Evolutionary conservation across 2,888 invertebrate species (phyloP), one percentile per base, ranked within the genome.

Genomic region (Aspidapion aeneum): DNA sequence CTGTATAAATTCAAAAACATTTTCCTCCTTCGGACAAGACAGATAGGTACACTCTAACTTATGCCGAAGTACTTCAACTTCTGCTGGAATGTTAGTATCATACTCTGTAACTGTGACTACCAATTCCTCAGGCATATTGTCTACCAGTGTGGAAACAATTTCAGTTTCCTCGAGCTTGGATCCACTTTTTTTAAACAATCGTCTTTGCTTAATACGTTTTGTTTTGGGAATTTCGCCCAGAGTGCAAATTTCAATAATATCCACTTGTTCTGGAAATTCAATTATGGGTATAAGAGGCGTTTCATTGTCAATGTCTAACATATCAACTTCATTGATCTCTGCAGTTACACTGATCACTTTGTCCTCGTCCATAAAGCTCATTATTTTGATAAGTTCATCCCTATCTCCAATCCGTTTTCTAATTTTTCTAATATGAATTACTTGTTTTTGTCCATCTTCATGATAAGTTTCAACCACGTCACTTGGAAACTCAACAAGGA

Each of bases 351-450:
- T 72, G 18, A 73, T 71, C 62, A 73, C 72, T 69, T 79, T 77
- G 19, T 78, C 74, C n/a, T n/a, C n/a, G n/a, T n/a, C n/a, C n/a
- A n/a, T n/a, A n/a, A n/a, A n/a, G 21, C 81, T 82, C 55, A 75
- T 72, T 22, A 83, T 82, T 74, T 80, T 80, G 0, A 81, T 82
- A 16, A 81, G 72, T 70, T 83, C 82, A 59, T 75, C 72, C 65
- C 76, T 73, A 1, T 74, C 75, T 52, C 73, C 76, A 22, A 74
- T 73, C 3, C 74, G 67, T 69, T 76, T 72, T 62, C 73, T 72
- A 59, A 77, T 70, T 64, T 72, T 69, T 60, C 75, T 68, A 70
- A 73, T 74, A 63, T 69, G 74, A 57, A 74, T 65, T 21, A 66
- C 68, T 69, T 72, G 67, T 59, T 72, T 71, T 20, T 69, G 73